Percentiles rank a stretch among this genome's conserved stretches.
Evolutionary conservation across 2,113 vertebrate genomes (phyloP).

Genomic region (Shinisaurus crocodilurus): DNA sequence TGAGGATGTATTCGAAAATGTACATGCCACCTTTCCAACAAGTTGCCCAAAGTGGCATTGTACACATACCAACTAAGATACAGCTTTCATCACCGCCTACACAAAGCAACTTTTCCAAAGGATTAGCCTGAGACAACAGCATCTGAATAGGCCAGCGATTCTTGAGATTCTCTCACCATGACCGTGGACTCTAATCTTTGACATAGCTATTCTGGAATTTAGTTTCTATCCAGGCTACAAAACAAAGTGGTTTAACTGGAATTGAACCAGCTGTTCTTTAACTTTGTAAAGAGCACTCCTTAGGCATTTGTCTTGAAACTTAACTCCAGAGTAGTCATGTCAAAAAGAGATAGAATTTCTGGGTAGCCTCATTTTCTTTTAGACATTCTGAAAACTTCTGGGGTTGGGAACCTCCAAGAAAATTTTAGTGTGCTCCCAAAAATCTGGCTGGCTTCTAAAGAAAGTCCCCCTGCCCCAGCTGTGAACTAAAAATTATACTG

Average conservation of each 20-base stretch:
- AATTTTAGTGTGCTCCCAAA: too few species aligned
- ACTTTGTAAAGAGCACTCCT: not conserved
- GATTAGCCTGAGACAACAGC: not conserved
- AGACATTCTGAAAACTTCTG: too few species aligned
- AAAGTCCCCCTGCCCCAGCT: too few species aligned
- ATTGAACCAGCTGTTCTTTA: not conserved
- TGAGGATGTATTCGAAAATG: not conserved
- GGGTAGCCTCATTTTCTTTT: not conserved
- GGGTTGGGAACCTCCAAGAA: too few species aligned
- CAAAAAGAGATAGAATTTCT: not conserved
- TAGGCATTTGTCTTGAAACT: not conserved
- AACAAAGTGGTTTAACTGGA: not conserved
- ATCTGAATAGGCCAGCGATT: not conserved
- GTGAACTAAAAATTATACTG: too few species aligned
- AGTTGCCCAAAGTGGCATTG: not conserved
- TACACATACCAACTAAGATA: not conserved
- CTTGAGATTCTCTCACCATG: not conserved
- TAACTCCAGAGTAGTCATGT: not conserved
- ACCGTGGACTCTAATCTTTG: not conserved
- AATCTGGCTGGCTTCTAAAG: too few species aligned
- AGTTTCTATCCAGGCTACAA: not conserved
- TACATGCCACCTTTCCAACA: not conserved
- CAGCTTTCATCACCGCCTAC: not conserved
- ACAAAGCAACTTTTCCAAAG: too few species aligned
- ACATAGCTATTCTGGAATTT: not conserved